Evolutionary conservation across 2,888 invertebrate genomes (phyloP), one percentile per base, ranked within the genome.

Genomic region (Ariolimax columbianus): DNA sequence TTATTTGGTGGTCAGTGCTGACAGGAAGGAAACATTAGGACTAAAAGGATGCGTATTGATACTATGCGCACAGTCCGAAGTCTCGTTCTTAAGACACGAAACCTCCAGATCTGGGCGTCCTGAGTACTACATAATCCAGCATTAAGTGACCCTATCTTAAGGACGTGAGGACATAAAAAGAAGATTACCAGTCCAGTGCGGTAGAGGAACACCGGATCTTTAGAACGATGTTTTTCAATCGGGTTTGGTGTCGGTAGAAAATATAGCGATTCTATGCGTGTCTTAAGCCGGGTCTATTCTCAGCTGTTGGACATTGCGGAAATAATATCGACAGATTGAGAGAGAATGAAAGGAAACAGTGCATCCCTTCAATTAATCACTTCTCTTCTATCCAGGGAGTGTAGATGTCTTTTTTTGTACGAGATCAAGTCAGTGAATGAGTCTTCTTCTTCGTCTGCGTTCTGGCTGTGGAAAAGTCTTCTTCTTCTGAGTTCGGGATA

Each of bases 161-260:
- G 3, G 4, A 70, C 70, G 70, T 70, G 70, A 38, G 36, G 26
- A 70, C 70, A 38, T 38, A 40, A 70, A 68, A 70, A 70, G 70
- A 70, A 36, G 70, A 70, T 70, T 36, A 70, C 19, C 19, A 17
- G 23, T 38, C 36, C 38, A 38, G 38, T 14, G 19, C 38, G 6
- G 70, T 6, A 2, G 38, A 38, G 70, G 26, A 26, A 38, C 1
- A 40, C 38, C 23, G 26, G 38, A 26, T 70, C 36, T 70, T 36
- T 6, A 70, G 26, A 19, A 38, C 70, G 30, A 11, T 70, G 40
- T 70, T 70, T n/a, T 40, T 70, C 23, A 19, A 38, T 7, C 40
- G 9, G n/a, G 70, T 3, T 38, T 17, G 26, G 19, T 23, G 3
- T 4, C 38, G 19, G 23, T 38, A 23, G 38, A 38, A 38, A 26